Conservation (phyloP, 2,113 vertebrate species). For the Pelmatolapia mariae region DNA sequence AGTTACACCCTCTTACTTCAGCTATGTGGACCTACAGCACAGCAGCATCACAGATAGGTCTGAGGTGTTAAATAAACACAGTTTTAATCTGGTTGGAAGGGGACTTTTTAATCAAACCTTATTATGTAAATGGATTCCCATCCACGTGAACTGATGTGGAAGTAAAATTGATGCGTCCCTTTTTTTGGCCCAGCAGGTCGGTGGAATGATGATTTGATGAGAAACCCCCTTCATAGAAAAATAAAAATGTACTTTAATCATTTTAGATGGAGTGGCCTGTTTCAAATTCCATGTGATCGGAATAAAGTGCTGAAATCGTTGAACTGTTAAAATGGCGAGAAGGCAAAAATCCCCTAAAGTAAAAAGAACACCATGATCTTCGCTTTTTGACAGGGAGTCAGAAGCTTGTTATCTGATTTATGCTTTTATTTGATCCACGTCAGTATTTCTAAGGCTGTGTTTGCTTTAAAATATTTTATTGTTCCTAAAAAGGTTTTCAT, state of each 20-base stretch:
- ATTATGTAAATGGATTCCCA: constrained; percentile 1
- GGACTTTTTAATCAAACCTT: constrained; percentile 8
- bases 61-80: not conserved
- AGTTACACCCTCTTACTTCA: not conserved
- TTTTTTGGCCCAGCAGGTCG: not conserved
- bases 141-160: constrained; percentile 5
- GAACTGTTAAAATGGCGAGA: not conserved
- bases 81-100: not conserved
- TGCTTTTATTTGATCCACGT: not conserved
- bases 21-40: not conserved
- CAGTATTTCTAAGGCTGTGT: not conserved
- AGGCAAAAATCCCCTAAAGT: not conserved
- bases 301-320: not conserved
- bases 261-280: not conserved
- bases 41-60: not conserved
- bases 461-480: not conserved
- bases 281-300: not conserved
- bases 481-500: constrained; percentile 2
- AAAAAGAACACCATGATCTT: not conserved
- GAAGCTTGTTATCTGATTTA: not conserved
- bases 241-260: not conserved
- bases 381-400: not conserved
- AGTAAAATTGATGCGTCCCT: not conserved
- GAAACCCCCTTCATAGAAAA: not conserved
- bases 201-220: constrained; percentile 13